A percentile compares a stretch with the other conserved stretches of the same genome.
These are phyloP conservation scores for Pteropus alecto DNA, from an alignment of 2,113 vertebrate genomes.

Conservation along the genomic window DNA sequence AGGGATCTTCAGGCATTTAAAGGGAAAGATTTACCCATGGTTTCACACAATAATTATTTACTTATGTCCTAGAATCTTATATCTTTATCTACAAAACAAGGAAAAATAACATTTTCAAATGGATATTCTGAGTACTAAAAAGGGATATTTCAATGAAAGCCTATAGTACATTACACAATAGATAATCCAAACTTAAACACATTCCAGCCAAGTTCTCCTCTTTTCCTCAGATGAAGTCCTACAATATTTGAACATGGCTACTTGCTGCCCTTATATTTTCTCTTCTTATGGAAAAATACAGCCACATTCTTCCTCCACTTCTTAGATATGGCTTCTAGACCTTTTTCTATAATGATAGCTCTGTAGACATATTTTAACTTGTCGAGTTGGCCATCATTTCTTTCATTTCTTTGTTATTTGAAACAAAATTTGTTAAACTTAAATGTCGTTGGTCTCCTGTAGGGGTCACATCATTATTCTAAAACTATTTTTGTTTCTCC, in stretches of 20 bases:
- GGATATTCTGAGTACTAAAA: not conserved
- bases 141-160: not conserved
- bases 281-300: not conserved
- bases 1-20: not conserved
- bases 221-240: not conserved
- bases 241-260: not conserved
- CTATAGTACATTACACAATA: not conserved
- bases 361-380: not conserved
- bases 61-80: not conserved
- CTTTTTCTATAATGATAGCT: not conserved
- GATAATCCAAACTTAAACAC: not conserved
- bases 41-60: not conserved
- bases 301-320: not conserved
- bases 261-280: not conserved
- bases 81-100: not conserved
- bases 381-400: not conserved
- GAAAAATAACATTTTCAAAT: not conserved
- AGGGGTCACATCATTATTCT: not conserved
- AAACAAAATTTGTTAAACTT: not conserved
- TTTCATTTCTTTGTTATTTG: not conserved
- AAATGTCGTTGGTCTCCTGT: not conserved
- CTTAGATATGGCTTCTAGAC: not conserved
- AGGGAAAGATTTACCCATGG: not conserved
- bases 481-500: constrained; percentile 27
- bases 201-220: not conserved